Base-by-base conservation (phyloP, 2,797 vertebrate genomes). In the Phrynocephalus vlangalii region DNA sequence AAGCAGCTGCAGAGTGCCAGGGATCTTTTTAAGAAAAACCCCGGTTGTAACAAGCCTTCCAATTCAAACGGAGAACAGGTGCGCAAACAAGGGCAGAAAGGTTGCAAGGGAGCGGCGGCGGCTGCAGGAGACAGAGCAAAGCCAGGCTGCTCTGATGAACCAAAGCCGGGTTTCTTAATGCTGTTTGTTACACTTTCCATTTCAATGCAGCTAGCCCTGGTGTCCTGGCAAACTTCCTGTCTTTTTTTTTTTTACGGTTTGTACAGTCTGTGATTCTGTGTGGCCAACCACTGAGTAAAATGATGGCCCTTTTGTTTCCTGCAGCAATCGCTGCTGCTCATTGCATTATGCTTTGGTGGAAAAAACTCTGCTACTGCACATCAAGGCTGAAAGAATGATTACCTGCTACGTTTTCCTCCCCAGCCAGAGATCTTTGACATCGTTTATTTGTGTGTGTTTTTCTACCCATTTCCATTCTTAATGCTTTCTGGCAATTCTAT, bases 131-230 rank as follows among this genome's bases (percentile, higher is more conserved):
- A 24, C 38, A 50, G 24, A n/a, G n/a, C 60, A 50, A 88, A 50
- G 44, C 26, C n/a, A 82, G 71, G 50, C 24, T 73, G 79, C 70
- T 66, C 30, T 13, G 8, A 5, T 76, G 44, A 67, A 16, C 79
- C 44, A 82, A 76, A 82, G 16, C 18, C 16, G 30, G 87, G 70
- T 76, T 68, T 81, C 52, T 75, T 11, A 56, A 71, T 83, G 78
- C 10, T 60, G 56, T 84, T 70, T 82, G 83, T 83, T 82, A 84
- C 79, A 81, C 60, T 88, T 80, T 85, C 78, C 70, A 76, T 88
- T 81, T 88, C 78, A 88, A 82, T 82, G 48, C 30, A 76, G 24
- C 71, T 70, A 60, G 63, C 30, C 60, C 71, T 38, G 63, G 71
- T 38, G 30, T 81, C 68, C 60, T 85, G 66, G 75, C 70, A 88